Percentiles rank a stretch among this genome's conserved stretches.
These are phyloP conservation scores for Aldrovandia affinis DNA, from an alignment of 2,797 vertebrate genomes.

Conservation along the genomic window DNA sequence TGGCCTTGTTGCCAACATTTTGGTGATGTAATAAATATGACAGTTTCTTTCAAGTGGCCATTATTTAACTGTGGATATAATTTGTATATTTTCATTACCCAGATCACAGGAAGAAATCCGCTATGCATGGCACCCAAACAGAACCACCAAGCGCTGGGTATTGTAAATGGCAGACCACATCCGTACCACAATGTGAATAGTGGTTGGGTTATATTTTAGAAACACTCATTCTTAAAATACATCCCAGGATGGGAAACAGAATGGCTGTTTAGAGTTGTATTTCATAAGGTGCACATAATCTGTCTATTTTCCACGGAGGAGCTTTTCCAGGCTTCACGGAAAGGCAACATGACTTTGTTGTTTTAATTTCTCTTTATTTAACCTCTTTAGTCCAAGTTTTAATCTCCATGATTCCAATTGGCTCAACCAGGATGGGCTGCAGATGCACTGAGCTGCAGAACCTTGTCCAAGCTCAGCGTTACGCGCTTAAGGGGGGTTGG, in stretches of 20 bases:
- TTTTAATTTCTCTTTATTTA: slow-evolving; percentile 26
- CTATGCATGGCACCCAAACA: slow-evolving; percentile 16
- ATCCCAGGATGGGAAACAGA: slow-evolving; percentile 12
- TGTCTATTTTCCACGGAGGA: slow-evolving; percentile 13
- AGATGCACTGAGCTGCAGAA: slow-evolving; percentile 11
- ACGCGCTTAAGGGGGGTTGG: background rate
- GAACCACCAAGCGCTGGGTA: slow-evolving; percentile 22
- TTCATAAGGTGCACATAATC: slow-evolving; percentile 15
- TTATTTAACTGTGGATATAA: background rate
- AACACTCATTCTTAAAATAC: background rate
- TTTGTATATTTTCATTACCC: slow-evolving; percentile 11
- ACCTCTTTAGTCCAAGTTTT: background rate
- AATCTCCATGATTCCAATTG: slow-evolving; percentile 17
- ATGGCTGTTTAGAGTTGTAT: background rate
- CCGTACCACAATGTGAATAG: slow-evolving; percentile 23
- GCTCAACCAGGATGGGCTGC: background rate
- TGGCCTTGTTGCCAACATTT: background rate
- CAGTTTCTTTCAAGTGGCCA: background rate
- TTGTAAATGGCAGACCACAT: slow-evolving; percentile 29
- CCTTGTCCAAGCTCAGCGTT: slow-evolving; percentile 22
- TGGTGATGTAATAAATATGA: slow-evolving; percentile 21
- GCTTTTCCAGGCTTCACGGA: slow-evolving; percentile 11
- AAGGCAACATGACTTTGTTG: slow-evolving; percentile 27
- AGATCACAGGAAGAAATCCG: slow-evolving; percentile 1
- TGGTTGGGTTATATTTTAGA: slow-evolving; percentile 9